Evolutionary conservation across 1,140 invertebrate genomes (phyloP).

Genomic region (Marisa cornuarietis): DNA sequence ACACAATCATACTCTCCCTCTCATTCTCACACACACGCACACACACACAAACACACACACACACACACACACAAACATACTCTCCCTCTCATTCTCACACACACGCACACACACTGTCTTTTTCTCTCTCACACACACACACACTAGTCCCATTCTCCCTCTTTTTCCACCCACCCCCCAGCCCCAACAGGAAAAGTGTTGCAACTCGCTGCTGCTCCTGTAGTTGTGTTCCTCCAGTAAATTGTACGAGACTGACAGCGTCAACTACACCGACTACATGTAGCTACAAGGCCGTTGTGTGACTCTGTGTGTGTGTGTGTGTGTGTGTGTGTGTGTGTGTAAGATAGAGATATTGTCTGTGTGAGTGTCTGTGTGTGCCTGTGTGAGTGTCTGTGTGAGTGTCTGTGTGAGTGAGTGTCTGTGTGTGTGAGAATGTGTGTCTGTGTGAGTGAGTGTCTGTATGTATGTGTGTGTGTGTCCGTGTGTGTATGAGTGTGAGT

Average conservation of each 20-base stretch:
- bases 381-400: no score
- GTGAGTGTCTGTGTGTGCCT: no score
- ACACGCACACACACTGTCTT: not conserved
- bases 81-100: not conserved
- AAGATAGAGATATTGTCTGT: no score
- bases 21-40: no score
- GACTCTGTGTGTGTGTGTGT: not conserved
- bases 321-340: not conserved
- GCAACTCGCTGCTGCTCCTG: no score
- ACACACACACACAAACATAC: no score
- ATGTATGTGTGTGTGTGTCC: not conserved
- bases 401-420: not conserved
- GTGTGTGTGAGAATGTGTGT: not conserved
- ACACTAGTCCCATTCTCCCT: not conserved
- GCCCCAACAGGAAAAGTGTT: not conserved
- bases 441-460: conserved; percentile 9
- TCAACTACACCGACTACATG: not conserved
- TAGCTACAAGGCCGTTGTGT: not conserved
- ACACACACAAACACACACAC: no score
- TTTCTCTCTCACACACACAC: not conserved
- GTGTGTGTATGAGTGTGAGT: not conserved
- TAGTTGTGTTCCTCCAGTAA: no score
- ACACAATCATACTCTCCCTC: no score
- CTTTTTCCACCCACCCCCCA: not conserved
- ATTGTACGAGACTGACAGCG: not conserved